Evolutionary conservation across 2,888 invertebrate species (phyloP), one percentile per base, ranked within the genome.

Genomic region (Rhynchonema sp.): DNA sequence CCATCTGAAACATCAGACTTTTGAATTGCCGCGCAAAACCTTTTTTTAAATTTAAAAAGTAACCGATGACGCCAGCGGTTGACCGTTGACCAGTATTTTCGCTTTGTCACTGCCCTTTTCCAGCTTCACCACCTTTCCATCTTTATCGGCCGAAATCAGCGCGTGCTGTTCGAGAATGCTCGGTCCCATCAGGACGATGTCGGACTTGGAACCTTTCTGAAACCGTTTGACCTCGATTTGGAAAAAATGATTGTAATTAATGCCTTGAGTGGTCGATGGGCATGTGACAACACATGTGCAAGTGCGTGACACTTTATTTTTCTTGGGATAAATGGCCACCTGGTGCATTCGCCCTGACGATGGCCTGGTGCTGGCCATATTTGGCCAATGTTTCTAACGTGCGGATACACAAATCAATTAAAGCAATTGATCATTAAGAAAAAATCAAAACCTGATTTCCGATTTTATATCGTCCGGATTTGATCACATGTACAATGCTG

Each of bases 1-100:
- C 67, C 1, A 72, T 72, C 59, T 74, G 73, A 25, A 68, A 67
- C 1, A 71, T 68, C 1, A 78, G 67, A n/a, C 9, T 20, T 49
- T 13, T 6, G n/a, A 49, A 27, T 27, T 54, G 9, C 23, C 27
- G 28, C 17, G 27, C 27, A 27, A 6, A 27, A 27, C 22, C 27
- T 27, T 54, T 28, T 17, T 6, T 27, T 26, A 27, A 54, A 54
- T 22, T 20, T 2, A 20, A 28, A 22, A 13, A 27, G 3, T 54
- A 13, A 54, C 54, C 26, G 54, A 54, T 54, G 26, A 6, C 2
- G 28, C 54, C 2, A 54, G 28, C 54, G 56, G 56, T 25, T 38
- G n/a, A 13, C 79, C 79, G 65, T 79, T 79, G 49, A 76, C 69
- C 30, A 77, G 67, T n/a, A 78, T 67, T 30, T 55, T 2, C 2